A percentile compares a stretch with the other conserved stretches of the same genome.
Conservation (phyloP, 2,888 invertebrate species). For the Dexiosoma caninum region DNA sequence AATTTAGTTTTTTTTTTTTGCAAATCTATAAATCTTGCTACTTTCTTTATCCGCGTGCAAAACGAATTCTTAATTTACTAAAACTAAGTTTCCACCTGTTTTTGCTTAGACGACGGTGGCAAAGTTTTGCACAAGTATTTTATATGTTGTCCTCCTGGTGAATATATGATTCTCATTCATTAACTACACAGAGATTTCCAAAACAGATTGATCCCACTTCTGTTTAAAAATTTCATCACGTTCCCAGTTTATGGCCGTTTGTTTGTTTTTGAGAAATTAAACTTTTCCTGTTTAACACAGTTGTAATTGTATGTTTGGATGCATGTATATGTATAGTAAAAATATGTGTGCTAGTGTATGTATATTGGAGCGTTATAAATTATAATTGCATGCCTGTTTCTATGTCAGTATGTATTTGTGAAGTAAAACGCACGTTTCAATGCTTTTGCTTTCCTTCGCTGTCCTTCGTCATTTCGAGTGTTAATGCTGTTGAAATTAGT, state of each 20-base stretch:
- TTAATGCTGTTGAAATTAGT: conserved; percentile 57
- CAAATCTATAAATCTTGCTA: conserved; percentile 16
- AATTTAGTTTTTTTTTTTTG: neutral
- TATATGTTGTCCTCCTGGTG: neutral
- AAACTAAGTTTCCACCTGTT: conserved; percentile 10
- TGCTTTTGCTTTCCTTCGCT: conserved; percentile 9
- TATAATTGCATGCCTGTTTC: neutral
- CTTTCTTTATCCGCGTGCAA: conserved; percentile 14
- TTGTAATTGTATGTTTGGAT: no score
- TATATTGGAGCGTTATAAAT: neutral
- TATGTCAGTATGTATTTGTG: neutral
- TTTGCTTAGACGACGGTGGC: neutral
- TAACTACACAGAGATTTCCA: conserved; percentile 12
- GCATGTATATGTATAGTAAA: neutral
- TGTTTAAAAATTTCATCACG: conserved; percentile 55
- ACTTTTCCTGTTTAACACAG: conserved; percentile 1
- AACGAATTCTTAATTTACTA: conserved; percentile 26
- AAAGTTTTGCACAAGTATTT: conserved; percentile 30
- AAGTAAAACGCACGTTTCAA: neutral
- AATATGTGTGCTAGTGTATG: neutral
- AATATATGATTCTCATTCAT: conserved; percentile 11
- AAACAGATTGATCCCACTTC: conserved; percentile 27
- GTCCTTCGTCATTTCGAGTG: conserved; percentile 47
- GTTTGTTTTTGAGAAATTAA: conserved; percentile 5
- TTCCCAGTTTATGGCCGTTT: conserved; percentile 34